Evolutionary conservation across 2,888 invertebrate species (phyloP).

Genomic region (Lasioglossum marginatum): DNA sequence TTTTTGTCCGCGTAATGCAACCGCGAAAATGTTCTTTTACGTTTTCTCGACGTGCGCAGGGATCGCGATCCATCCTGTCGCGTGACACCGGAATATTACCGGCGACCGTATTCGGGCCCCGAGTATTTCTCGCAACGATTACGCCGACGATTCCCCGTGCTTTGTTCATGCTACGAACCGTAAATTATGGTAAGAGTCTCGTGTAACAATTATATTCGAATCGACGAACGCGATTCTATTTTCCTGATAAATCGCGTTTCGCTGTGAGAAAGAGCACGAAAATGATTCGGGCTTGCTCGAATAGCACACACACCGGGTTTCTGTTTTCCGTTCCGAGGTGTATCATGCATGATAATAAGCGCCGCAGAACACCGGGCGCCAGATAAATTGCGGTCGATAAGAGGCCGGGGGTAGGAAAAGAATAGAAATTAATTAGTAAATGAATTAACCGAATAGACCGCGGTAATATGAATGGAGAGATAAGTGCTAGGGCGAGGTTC

Average conservation of each 20-base stretch:
- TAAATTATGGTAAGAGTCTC: not conserved
- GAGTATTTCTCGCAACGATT: not conserved
- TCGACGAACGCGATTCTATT: not conserved
- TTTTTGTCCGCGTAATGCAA: not conserved
- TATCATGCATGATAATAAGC: not conserved
- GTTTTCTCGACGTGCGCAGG: not conserved
- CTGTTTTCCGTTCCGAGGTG: not conserved
- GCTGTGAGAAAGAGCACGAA: not conserved
- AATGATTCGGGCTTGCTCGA: not conserved
- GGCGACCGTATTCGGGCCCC: not conserved
- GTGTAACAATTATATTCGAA: constrained; percentile 12
- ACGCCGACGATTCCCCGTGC: not conserved
- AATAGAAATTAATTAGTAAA: constrained; percentile 13
- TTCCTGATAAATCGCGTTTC: not conserved
- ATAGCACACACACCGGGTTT: not conserved
- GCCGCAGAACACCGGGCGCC: not conserved
- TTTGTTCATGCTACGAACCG: not conserved
- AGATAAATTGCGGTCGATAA: not conserved
- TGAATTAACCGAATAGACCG: not conserved
- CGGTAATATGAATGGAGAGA: not conserved
- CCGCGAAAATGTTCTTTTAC: not conserved
- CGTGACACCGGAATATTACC: constrained; percentile 14
- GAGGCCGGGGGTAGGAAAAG: not conserved
- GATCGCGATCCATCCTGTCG: not conserved
- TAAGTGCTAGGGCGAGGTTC: not conserved